These are phyloP conservation scores for Ladona fulva DNA, from an alignment of 1,140 invertebrate genomes.

Conservation along the genomic window DNA sequence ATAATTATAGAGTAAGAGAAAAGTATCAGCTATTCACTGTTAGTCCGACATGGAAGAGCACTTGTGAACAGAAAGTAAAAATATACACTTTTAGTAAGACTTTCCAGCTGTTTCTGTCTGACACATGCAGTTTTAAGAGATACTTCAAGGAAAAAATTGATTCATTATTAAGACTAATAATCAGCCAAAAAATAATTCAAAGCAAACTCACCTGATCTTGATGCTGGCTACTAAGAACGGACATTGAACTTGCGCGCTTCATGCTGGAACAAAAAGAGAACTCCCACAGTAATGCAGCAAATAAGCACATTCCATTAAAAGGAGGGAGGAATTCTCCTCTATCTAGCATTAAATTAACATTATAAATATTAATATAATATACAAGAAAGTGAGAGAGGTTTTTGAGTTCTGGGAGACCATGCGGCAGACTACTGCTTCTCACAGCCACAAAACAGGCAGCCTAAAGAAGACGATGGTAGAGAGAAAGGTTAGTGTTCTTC, in stretches of 20 bases:
- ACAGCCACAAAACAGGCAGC: constrained; percentile 13
- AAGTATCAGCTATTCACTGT: no score
- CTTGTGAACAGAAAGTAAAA: no score
- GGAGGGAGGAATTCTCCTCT: constrained; percentile 17
- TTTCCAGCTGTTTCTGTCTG: no score
- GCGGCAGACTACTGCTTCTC: constrained; percentile 11
- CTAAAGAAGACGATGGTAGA: constrained; percentile 13
- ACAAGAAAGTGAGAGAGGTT: constrained; percentile 9
- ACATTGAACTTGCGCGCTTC: constrained; percentile 55
- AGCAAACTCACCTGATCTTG: constrained; percentile 28
- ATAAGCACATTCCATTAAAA: constrained; percentile 17
- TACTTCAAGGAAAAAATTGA: no score
- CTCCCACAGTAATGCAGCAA: constrained; percentile 18
- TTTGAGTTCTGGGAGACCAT: background rate
- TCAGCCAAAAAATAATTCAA: constrained; percentile 2
- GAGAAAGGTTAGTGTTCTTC: constrained; percentile 4
- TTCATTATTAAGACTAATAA: background rate
- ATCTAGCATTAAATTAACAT: constrained; percentile 19
- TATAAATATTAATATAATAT: constrained; percentile 19
- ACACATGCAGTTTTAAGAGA: no score
- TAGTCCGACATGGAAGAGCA: no score
- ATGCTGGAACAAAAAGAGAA: constrained; percentile 40
- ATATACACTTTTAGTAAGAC: no score
- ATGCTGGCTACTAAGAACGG: constrained; percentile 43
- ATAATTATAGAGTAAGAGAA: no score